Base-by-base conservation (phyloP, 2,113 vertebrate species). In the Sceloporus tristichus region DNA sequence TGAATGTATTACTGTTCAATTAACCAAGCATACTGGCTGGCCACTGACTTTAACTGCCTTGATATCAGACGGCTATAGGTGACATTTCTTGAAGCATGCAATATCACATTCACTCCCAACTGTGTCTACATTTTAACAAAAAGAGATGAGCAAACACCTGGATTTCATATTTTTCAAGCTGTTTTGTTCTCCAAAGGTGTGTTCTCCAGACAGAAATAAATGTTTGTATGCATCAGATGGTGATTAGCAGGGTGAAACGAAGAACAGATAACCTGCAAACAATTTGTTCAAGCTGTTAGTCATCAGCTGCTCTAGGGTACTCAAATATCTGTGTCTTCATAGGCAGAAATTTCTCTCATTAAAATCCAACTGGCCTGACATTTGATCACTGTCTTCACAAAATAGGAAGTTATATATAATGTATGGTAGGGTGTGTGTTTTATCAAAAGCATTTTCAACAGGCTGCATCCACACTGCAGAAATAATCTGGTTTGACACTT, bases 281-380 rank as follows among this genome's bases (percentile, higher is more conserved):
- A 34, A 87, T 62, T 87, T 87, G 65, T 87, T 85, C 27, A 8
- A 1, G 21, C 71, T 85, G 9, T 79, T 90, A 86, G 34, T 85
- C 75, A 73, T 85, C 71, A 62, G 84, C 85, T 1, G 2, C 74
- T 87, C 19, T 0, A 59, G 48, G 40, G 14, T 87, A 71, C 40
- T 48, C 84, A n/a, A 86, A 16, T 29, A 85, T 11, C 8, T 82
- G 65, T 81, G 73, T 27, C 25, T 87, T 42, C 25, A 29, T 54
- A 25, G 56, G 56, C 56, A 62, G 74, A 78, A 85, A 77, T 66
- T 4, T 48, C 21, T 77, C 74, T 42, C 83, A 66, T 66, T 78
- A 66, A 66, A n/a, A 34, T 68, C 85, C 74, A 65, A 53, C 85
- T 78, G 42, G 38, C 59, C 70, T 86, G 85, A 77, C 38, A 62